Conservation (phyloP, 1,140 invertebrate species). For the Eriosoma lanigerum region DNA sequence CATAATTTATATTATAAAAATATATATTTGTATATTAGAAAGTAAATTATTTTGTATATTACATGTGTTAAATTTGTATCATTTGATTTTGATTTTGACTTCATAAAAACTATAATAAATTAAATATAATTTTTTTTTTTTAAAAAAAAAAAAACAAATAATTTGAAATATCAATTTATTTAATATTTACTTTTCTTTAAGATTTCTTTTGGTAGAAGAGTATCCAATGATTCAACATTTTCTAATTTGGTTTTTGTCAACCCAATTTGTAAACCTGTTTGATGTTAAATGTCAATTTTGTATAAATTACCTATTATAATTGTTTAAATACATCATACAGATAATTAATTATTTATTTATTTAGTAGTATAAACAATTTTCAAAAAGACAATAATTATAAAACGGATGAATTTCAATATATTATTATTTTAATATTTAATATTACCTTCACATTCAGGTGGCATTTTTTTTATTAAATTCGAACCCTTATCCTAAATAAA, state of each 20-base stretch:
- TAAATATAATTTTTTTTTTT: neutral
- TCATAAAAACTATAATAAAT: conserved; percentile 12
- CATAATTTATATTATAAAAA: neutral
- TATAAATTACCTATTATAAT: neutral
- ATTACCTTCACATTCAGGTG: conserved; percentile 11
- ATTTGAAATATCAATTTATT: too few species aligned
- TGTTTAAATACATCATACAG: neutral
- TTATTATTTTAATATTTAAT: too few species aligned
- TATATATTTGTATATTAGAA: too few species aligned
- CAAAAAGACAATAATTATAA: neutral
- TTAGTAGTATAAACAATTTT: too few species aligned
- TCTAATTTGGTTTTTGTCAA: conserved; percentile 57
- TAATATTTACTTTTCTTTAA: conserved; percentile 31
- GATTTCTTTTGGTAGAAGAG: conserved; percentile 33
- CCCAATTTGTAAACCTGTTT: conserved; percentile 54
- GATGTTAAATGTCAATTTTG: neutral
- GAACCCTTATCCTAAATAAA: conserved; percentile 25
- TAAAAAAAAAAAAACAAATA: neutral
- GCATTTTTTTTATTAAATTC: conserved; percentile 5
- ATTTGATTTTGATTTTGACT: neutral
- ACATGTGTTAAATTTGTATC: conserved; percentile 4
- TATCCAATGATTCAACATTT: conserved; percentile 55
- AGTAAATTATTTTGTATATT: neutral
- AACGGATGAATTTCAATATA: too few species aligned
- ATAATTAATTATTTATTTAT: neutral